These are phyloP conservation scores for Hepsetus odoe DNA, from an alignment of 2,113 vertebrate species.

Conservation along the genomic window DNA sequence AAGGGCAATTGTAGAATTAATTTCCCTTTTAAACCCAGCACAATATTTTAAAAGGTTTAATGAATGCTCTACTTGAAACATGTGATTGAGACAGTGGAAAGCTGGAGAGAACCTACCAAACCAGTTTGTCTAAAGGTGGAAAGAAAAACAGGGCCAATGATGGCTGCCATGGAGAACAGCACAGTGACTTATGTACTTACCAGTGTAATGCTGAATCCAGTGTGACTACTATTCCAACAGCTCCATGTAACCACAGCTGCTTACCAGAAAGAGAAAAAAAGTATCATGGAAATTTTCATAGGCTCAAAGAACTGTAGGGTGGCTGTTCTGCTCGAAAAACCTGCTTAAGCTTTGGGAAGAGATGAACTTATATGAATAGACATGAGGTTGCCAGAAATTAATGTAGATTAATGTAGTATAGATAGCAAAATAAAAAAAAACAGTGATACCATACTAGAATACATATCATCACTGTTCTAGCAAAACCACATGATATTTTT, in stretches of 20 bases:
- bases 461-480: no score
- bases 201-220: constrained; percentile 13
- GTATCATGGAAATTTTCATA: constrained; percentile 23
- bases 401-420: neutral
- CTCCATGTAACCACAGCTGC: constrained; percentile 9
- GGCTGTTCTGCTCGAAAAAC: neutral
- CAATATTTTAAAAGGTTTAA: constrained; percentile 2
- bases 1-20: no score
- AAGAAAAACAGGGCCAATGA: constrained; percentile 39
- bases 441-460: no score
- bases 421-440: neutral
- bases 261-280: constrained; percentile 3
- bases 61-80: constrained; percentile 19
- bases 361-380: no score
- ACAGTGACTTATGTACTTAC: neutral
- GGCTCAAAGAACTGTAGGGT: constrained; percentile 6
- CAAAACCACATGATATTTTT: neutral
- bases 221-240: constrained; percentile 12
- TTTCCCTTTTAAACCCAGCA: neutral
- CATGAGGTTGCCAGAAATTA: neutral
- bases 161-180: constrained; percentile 33
- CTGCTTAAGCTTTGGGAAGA: neutral
- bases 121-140: constrained; percentile 27
- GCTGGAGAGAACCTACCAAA: constrained; percentile 28
- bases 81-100: constrained; percentile 26